Conservation (phyloP, 2,113 vertebrate genomes). For the Haemorhous mexicanus region DNA sequence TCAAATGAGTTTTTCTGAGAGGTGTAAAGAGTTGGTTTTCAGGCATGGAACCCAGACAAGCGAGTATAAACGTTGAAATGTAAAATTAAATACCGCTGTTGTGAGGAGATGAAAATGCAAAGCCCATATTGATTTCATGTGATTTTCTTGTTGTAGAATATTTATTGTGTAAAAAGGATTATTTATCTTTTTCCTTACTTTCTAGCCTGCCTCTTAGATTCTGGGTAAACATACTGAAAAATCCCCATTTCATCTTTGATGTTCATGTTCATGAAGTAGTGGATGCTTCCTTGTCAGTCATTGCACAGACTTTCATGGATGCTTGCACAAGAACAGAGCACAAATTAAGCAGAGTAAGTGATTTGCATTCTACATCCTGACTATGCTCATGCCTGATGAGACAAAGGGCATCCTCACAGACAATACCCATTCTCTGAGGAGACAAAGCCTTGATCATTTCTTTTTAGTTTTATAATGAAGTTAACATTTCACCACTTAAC, state of each 20-base stretch:
- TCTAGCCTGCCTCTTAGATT: conserved; percentile 91
- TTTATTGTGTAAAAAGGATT: not conserved
- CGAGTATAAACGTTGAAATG: not conserved
- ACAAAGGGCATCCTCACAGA: conserved; percentile 36
- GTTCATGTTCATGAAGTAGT: conserved; percentile 96
- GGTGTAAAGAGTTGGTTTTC: not conserved
- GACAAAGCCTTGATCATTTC: not conserved
- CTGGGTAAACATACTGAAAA: conserved; percentile 99
- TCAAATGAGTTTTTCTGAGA: not conserved
- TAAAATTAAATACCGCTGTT: not conserved
- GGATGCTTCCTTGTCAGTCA: conserved; percentile 95
- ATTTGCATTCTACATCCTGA: conserved; percentile 52
- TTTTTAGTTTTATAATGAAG: conserved; percentile 19
- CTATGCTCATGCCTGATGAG: not conserved
- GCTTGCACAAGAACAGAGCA: conserved; percentile 98
- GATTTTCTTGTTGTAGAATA: not conserved
- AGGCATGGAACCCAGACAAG: not conserved
- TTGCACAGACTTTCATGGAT: conserved; percentile 99
- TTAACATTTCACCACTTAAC: not conserved
- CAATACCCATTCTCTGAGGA: conserved; percentile 20
- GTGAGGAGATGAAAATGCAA: conserved; percentile 14
- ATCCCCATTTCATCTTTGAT: conserved; percentile 96
- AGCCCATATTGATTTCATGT: not conserved
- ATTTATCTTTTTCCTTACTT: conserved; percentile 17
- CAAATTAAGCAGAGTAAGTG: conserved; percentile 95